These are phyloP conservation scores for Cremastobaeus sp. DNA, from an alignment of 2,888 invertebrate genomes.

Conservation along the genomic window DNA sequence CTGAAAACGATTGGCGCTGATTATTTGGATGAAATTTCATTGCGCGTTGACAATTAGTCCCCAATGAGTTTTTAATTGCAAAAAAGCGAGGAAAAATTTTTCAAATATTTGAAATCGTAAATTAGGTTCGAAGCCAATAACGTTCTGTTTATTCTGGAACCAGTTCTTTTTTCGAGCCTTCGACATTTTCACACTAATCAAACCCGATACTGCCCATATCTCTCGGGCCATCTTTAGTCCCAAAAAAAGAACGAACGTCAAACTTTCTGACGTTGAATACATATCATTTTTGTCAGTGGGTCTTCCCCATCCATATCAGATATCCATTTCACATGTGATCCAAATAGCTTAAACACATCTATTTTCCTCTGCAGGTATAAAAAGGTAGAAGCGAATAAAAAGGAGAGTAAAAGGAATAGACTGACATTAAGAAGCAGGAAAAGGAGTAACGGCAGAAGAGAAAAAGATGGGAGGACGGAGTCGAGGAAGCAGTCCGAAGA, in stretches of 20 bases:
- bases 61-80: too few relatives aligned
- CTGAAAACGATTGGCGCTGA: too few relatives aligned
- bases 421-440: slow-evolving; percentile 26
- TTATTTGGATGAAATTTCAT: too few relatives aligned
- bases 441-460: slow-evolving; percentile 7
- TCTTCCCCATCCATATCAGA: slow-evolving; percentile 28
- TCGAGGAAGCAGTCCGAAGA: not conserved
- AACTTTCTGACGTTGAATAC: slow-evolving; percentile 52
- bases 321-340: slow-evolving; percentile 51
- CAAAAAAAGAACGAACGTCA: slow-evolving; percentile 30
- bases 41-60: too few relatives aligned
- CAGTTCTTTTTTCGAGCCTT: slow-evolving; percentile 5
- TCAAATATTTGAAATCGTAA: too few relatives aligned
- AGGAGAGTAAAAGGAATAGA: slow-evolving; percentile 7
- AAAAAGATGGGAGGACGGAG: slow-evolving; percentile 1
- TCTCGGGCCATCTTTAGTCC: slow-evolving; percentile 23
- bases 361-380: slow-evolving; percentile 35
- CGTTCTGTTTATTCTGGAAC: too few relatives aligned
- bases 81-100: too few relatives aligned
- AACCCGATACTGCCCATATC: slow-evolving; percentile 23
- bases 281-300: slow-evolving; percentile 51
- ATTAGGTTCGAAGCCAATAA: too few relatives aligned
- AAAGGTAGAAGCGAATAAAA: slow-evolving; percentile 10
- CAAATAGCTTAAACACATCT: slow-evolving; percentile 44
- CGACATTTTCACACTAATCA: slow-evolving; percentile 26